Percentiles rank a stretch among this genome's conserved stretches.
Evolutionary conservation across 2,113 vertebrate genomes (phyloP).

Genomic region (Muntiacus reevesi): DNA sequence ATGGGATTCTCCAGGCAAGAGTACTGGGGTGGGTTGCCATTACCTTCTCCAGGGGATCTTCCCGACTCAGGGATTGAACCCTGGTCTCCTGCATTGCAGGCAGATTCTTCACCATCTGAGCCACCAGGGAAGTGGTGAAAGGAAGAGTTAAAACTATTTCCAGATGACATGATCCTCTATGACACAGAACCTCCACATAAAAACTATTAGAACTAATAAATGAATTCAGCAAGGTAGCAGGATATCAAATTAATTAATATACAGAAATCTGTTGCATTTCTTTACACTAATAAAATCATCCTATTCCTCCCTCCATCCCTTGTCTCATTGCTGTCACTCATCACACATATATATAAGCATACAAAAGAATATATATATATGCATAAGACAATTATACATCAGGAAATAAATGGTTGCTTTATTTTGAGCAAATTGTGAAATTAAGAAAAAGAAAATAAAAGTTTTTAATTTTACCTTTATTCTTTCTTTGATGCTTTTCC

Average conservation of each 20-base stretch:
- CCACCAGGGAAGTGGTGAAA: neutral
- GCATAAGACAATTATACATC: neutral
- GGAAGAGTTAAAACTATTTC: neutral
- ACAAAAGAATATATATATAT: neutral
- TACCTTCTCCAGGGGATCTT: neutral
- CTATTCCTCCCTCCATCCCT: neutral
- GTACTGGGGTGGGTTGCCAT: neutral
- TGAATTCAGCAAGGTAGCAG: neutral
- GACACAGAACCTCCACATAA: neutral
- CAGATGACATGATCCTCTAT: neutral
- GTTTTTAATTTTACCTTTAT: neutral
- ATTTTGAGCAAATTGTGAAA: neutral
- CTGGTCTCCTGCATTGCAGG: neutral
- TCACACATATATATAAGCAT: neutral
- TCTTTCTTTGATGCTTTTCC: neutral
- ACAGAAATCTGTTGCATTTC: neutral
- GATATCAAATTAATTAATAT: neutral
- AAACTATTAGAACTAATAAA: neutral
- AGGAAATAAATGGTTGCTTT: neutral
- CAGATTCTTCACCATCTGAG: neutral
- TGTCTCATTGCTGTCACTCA: neutral
- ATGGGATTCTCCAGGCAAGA: neutral
- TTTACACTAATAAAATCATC: neutral
- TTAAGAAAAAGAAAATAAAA: neutral
- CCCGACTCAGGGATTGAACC: neutral